A percentile compares a stretch with the other conserved stretches of the same genome.
phyloP scores from a whole-genome alignment of 2,797 vertebrate species.

The Propithecus perrieri region DNA sequence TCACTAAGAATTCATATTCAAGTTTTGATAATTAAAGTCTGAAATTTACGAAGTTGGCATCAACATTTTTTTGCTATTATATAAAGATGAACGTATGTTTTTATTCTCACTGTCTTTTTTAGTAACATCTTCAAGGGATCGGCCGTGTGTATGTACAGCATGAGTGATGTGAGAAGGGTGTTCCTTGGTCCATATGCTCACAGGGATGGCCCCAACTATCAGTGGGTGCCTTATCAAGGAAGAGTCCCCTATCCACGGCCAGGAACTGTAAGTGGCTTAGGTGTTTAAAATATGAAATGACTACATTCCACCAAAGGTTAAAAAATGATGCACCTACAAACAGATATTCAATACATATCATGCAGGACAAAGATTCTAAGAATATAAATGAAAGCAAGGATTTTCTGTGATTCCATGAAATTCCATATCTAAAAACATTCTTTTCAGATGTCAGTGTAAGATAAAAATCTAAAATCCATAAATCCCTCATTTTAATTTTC shows the following conservation, averaged over 20 bases:
- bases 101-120: conserved; percentile 61
- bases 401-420: not conserved
- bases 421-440: not conserved
- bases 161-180: conserved; percentile 96
- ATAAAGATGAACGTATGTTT: conserved; percentile 81
- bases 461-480: not conserved
- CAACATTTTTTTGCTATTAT: not conserved
- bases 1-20: conserved; percentile 52
- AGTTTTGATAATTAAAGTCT: conserved; percentile 60
- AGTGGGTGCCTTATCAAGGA: conserved; percentile 98
- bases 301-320: not conserved
- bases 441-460: not conserved
- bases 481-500: not conserved
- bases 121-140: conserved; percentile 99
- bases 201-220: conserved; percentile 97
- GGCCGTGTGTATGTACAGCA: conserved; percentile 98
- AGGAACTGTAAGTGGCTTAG: conserved; percentile 93
- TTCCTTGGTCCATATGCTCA: conserved; percentile 98
- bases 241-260: conserved; percentile 97
- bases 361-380: not conserved
- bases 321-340: not conserved
- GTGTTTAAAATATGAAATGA: not conserved
- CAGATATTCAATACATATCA: not conserved
- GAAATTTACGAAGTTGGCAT: conserved; percentile 39
- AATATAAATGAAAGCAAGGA: not conserved